Base-by-base conservation (phyloP, 35 echinoderm and acorn worm species). In the Lytechinus variegatus region DNA sequence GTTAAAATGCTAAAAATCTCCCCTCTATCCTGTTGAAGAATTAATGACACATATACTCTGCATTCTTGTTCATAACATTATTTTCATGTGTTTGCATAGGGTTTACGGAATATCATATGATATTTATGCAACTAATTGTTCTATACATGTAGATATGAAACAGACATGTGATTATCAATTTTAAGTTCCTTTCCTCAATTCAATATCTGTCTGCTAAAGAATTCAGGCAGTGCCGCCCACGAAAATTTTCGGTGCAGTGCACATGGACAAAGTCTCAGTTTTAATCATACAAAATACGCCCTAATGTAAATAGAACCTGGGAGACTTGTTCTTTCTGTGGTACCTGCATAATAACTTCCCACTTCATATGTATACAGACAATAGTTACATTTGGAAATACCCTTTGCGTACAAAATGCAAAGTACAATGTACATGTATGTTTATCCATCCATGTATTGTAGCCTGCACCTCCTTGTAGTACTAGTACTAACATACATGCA, bases 241-340 rank as follows among this genome's bases (percentile, higher is more conserved):
- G 19, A 79, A 24, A 4, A 4, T 24, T 79, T 79, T 79, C n/a
- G 66, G 19, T n/a, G n/a, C 66, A 16, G n/a, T 79, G 66, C 66
- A 79, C 66, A 27, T 16, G 66, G 5, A 79, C 66, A 79, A 79
- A 79, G 66, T 24, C 66, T 79, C 16, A 4, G n/a, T 79, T 44
- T 79, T 79, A 79, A 79, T 79, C 66, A 79, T 24, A 79, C 66
- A 79, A 79, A 79, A 79, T 79, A 79, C 66, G 66, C 66, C 66
- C 66, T 7, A 24, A 79, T 79, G 66, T 79, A 79, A 79, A 79
- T 79, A 79, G 19, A 24, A 21, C 66, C 66, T 79, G 66, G 12
- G 66, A 79, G 16, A 79, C 66, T n/a, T 24, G 5, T 79, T n/a
- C 66, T 79, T 24, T 79, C 19, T 79, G 7, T 79, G 66, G 33